A percentile compares a stretch with the other conserved stretches of the same genome.
Conservation (phyloP, 2,888 invertebrate species). For the Volucella bombylans region DNA sequence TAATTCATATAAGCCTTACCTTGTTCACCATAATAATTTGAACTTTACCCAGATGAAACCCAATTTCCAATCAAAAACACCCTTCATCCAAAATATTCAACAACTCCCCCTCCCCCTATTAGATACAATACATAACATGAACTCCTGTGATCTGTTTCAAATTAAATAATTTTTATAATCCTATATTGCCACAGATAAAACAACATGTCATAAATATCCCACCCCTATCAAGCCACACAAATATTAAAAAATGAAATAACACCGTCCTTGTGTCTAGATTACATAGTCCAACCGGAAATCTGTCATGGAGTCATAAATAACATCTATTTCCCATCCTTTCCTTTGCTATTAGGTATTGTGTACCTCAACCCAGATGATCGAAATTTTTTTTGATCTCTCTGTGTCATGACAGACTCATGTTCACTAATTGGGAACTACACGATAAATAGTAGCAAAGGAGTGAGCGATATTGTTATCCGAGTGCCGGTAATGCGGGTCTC, state of each 20-base stretch:
- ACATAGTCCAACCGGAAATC: slow-evolving; percentile 59
- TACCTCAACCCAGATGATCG: slow-evolving; percentile 56
- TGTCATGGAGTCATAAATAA: slow-evolving; percentile 67
- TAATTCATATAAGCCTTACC: too few species aligned
- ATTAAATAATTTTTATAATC: slow-evolving; percentile 9
- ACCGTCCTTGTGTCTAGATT: slow-evolving; percentile 25
- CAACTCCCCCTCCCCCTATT: too few species aligned
- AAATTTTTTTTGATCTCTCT: slow-evolving; percentile 54
- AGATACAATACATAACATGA: not conserved
- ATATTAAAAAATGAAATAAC: slow-evolving; percentile 32
- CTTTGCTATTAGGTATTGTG: slow-evolving; percentile 1
- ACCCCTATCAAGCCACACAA: slow-evolving; percentile 40
- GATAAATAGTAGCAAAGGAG: slow-evolving; percentile 55
- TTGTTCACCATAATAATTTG: too few species aligned
- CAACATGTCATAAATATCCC: slow-evolving; percentile 42
- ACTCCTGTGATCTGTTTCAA: slow-evolving; percentile 5
- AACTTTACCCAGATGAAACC: too few species aligned
- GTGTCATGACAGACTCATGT: slow-evolving; percentile 55
- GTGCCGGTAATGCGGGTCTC: slow-evolving; percentile 63
- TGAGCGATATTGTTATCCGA: slow-evolving; percentile 48
- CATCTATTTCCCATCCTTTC: slow-evolving; percentile 39
- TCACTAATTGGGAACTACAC: slow-evolving; percentile 64
- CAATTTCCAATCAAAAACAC: too few species aligned
- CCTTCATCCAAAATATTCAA: too few species aligned
- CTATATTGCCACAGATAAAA: not conserved